Conservation (phyloP, 2,113 vertebrate species). For the Tachysurus vachellii region DNA sequence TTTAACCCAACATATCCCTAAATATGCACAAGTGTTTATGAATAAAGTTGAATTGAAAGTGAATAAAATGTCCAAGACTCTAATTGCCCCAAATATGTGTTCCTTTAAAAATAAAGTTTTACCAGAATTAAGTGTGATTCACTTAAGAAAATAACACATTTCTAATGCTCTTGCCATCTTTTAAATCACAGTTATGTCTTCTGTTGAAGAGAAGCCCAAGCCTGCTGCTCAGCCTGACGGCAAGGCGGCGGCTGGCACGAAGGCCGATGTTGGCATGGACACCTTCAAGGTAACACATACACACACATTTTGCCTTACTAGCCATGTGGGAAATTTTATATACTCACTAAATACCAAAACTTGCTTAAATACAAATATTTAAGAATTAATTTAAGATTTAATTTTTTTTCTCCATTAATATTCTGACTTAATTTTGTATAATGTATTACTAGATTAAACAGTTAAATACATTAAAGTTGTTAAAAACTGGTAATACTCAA, state of each 20-base stretch:
- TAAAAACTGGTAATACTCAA: neutral
- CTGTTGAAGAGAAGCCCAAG: constrained; percentile 72
- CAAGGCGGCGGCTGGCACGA: constrained; percentile 67
- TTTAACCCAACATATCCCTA: neutral
- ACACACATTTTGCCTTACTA: neutral
- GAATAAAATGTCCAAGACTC: neutral
- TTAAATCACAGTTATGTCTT: constrained; percentile 67
- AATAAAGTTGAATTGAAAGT: neutral
- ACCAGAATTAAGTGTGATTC: neutral
- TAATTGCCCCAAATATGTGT: neutral
- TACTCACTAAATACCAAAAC: no score
- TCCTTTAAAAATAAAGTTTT: neutral
- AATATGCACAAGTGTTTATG: neutral
- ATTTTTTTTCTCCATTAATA: neutral
- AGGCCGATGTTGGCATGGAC: constrained; percentile 63
- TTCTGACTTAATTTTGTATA: neutral
- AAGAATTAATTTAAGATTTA: neutral
- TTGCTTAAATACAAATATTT: neutral
- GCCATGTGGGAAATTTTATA: no score
- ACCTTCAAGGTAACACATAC: constrained; percentile 66
- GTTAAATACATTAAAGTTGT: neutral
- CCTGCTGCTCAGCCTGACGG: constrained; percentile 69
- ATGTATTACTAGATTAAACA: neutral
- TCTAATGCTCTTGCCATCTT: neutral
- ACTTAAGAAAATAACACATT: neutral